Evolutionary conservation across 2,113 vertebrate genomes (phyloP).

Genomic region (Eretmodus cyanostictus): DNA sequence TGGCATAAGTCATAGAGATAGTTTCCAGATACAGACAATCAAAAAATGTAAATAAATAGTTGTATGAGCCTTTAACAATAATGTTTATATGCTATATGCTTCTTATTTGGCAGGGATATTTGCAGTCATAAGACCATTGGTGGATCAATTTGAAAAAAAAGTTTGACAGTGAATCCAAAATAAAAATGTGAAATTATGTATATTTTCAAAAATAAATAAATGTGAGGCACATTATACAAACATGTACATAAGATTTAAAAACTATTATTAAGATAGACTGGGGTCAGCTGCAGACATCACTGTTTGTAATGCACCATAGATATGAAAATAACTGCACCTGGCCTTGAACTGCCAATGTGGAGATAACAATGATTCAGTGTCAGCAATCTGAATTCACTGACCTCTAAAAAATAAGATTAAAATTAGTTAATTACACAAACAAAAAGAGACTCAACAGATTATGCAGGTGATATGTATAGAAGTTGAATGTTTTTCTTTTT

Average conservation of each 20-base stretch:
- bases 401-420: background rate
- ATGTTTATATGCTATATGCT: background rate
- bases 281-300: background rate
- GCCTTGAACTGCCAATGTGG: background rate
- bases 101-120: background rate
- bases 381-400: background rate
- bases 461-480: background rate
- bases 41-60: fast-evolving
- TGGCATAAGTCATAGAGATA: background rate
- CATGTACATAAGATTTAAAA: background rate
- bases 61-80: background rate
- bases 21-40: background rate
- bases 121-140: background rate
- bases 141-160: background rate
- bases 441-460: background rate
- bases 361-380: background rate
- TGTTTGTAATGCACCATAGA: background rate
- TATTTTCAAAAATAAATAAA: background rate
- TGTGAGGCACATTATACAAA: background rate
- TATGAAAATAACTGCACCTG: background rate
- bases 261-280: background rate
- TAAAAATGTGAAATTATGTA: background rate
- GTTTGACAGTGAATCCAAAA: background rate
- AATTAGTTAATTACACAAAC: background rate
- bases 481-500: background rate